Base-by-base conservation (phyloP, 1,140 invertebrate genomes). In the Drosophila saltans region DNA sequence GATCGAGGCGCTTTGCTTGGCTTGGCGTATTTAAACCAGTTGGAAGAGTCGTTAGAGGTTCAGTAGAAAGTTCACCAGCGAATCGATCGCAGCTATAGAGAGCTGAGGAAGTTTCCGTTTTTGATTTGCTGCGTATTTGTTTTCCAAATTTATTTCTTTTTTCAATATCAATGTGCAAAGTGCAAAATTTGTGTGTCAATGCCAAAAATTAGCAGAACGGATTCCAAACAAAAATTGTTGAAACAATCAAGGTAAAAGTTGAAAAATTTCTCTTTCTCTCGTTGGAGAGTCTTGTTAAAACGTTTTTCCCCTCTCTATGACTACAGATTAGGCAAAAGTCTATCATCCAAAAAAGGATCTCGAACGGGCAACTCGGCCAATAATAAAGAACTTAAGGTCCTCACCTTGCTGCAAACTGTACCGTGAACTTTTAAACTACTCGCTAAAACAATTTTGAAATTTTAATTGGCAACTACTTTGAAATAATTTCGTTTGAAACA, bases 401-500 rank as follows among this genome's bases (percentile, higher is more conserved):
- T 96, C 16, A 96, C 95, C 21, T 94, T 95, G 72, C 93, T 96
- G 77, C 95, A 96, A 86, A 95, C 96, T 95, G 95, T 96, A 43
- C 96, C 95, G 72, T 96, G 91, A 92, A 90, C 75, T 66, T 73
- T 72, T 56, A 69, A 26, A 59, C 26, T 8, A 68, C 72, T 24
- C 45, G 11, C 62, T 21, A 40, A 59, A 69, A 48, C 66, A 45
- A 56, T 56, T 57, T 74, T 59, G 52, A 24, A 75, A 63, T 4
- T 66, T 16, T 41, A 76, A 77, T 78, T 73, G 80, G 71, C 56
- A 72, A 64, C 11, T 59, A 39, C 21, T 21, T 36, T 40, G 36
- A 24, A 69, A 69, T 36, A 55, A 43, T 40, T 58, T 26, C 26
- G 10, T 61, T 43, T 65, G 66, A 72, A 68, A 26, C 16, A 64